A percentile compares a stretch with the other conserved stretches of the same genome.
These are phyloP conservation scores for Coremacera marginata DNA, from an alignment of 2,888 invertebrate species.

Conservation along the genomic window DNA sequence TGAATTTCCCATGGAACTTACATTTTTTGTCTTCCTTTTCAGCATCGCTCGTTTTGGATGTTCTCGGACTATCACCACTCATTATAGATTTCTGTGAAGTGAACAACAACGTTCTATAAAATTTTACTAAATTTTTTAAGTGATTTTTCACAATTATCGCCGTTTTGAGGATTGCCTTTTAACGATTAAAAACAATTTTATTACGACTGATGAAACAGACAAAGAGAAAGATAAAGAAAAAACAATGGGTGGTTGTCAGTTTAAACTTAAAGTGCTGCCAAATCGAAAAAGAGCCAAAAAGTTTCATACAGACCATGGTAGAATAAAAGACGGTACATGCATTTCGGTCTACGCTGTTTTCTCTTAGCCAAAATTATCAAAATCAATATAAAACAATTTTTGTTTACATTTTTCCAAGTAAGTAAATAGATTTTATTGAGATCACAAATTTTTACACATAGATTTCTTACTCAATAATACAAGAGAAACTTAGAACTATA, in stretches of 20 bases:
- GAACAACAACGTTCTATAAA: not conserved
- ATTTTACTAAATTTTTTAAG: not conserved
- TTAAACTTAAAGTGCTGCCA: slow-evolving; percentile 18
- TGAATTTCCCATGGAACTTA: not conserved
- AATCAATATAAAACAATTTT: no score
- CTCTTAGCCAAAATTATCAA: no score
- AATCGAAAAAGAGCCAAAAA: not conserved
- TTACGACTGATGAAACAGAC: not conserved
- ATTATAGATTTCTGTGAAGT: slow-evolving; percentile 37
- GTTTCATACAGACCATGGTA: no score
- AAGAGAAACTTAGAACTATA: no score
- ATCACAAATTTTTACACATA: no score
- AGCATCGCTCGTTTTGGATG: slow-evolving; percentile 32
- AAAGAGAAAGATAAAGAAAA: slow-evolving; percentile 2
- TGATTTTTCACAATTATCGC: slow-evolving; percentile 33
- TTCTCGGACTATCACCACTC: slow-evolving; percentile 45
- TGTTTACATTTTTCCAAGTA: no score
- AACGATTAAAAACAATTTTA: not conserved
- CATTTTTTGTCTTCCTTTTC: slow-evolving; percentile 10
- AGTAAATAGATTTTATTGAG: no score
- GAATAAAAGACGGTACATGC: no score
- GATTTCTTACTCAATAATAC: no score
- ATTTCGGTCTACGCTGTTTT: no score
- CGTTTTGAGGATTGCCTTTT: slow-evolving; percentile 39
- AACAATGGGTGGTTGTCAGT: slow-evolving; percentile 19